phyloP scores from a whole-genome alignment of 2,113 vertebrate species.

The Gallinago paraguaiae region DNA sequence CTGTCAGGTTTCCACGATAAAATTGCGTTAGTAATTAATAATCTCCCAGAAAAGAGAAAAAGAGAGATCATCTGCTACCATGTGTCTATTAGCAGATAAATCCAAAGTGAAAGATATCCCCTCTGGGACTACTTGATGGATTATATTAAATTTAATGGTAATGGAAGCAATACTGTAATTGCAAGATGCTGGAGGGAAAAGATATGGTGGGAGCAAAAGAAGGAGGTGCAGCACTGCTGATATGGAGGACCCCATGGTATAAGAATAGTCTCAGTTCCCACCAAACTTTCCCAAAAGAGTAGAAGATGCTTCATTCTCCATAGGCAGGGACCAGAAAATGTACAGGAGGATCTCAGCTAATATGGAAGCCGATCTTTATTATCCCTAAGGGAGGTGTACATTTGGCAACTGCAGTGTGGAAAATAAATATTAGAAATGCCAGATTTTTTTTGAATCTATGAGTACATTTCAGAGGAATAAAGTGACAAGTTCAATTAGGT shows the following conservation, averaged over 20 bases:
- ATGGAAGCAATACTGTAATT: slow-evolving; percentile 67
- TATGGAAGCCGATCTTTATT: not conserved
- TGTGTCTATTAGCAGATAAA: slow-evolving; percentile 75
- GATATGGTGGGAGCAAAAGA: slow-evolving; percentile 10
- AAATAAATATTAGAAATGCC: slow-evolving; percentile 62
- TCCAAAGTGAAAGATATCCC: slow-evolving; percentile 71
- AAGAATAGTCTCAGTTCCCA: not conserved
- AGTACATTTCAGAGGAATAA: slow-evolving; percentile 50
- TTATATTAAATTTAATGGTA: slow-evolving; percentile 73
- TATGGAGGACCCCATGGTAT: not conserved
- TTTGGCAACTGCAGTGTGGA: slow-evolving; percentile 1
- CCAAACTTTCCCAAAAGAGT: not conserved
- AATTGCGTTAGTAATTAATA: slow-evolving; percentile 71
- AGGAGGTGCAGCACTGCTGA: not conserved
- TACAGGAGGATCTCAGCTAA: not conserved
- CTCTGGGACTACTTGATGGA: slow-evolving; percentile 69
- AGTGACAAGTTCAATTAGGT: slow-evolving; percentile 66
- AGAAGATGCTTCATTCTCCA: not conserved
- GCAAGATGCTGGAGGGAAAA: slow-evolving; percentile 62
- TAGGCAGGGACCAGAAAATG: not conserved
- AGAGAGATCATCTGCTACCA: slow-evolving; percentile 63
- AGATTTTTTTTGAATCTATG: not conserved
- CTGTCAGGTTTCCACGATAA: slow-evolving; percentile 58
- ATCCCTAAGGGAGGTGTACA: not conserved
- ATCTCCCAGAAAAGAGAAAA: slow-evolving; percentile 41